Conservation (phyloP, 2,888 invertebrate species). For the Baccha elongata region DNA sequence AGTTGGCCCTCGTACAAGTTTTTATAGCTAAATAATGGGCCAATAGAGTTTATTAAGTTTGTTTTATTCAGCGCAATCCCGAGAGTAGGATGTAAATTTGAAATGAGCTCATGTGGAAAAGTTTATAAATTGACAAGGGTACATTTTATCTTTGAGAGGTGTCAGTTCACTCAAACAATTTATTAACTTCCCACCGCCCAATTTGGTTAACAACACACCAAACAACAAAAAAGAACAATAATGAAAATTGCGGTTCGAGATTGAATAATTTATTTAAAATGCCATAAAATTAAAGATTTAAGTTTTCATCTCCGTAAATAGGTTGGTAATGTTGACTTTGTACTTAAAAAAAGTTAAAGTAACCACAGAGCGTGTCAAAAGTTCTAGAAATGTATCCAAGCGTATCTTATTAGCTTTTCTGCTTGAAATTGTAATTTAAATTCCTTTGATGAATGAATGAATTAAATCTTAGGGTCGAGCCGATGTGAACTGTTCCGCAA, state of each 20-base stretch:
- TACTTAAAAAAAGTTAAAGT: not conserved
- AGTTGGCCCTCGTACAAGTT: conserved; percentile 16
- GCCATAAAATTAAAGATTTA: conserved; percentile 2
- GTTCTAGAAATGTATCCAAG: not conserved
- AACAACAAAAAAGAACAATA: not conserved
- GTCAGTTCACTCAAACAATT: not conserved
- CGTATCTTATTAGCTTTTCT: not conserved
- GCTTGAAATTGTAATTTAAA: not conserved
- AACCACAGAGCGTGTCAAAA: not conserved
- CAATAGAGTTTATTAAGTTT: not conserved
- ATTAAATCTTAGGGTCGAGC: not conserved
- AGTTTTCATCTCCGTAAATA: not conserved
- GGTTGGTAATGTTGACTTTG: not conserved
- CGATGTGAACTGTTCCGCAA: not conserved
- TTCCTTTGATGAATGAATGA: conserved; percentile 1
- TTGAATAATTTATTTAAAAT: not conserved
- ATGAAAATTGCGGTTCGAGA: not conserved
- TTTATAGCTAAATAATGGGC: conserved; percentile 14
- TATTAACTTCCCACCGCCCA: not conserved
- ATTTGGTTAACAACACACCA: not conserved
- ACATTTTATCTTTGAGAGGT: conserved; percentile 15
- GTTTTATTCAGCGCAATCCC: not conserved
- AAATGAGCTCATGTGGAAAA: conserved; percentile 12
- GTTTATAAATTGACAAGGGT: conserved; percentile 8
- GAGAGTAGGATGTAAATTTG: conserved; percentile 1